Evolutionary conservation across 2,888 invertebrate genomes (phyloP), one percentile per base, ranked within the genome.

Genomic region (Agriopis leucophaearia): DNA sequence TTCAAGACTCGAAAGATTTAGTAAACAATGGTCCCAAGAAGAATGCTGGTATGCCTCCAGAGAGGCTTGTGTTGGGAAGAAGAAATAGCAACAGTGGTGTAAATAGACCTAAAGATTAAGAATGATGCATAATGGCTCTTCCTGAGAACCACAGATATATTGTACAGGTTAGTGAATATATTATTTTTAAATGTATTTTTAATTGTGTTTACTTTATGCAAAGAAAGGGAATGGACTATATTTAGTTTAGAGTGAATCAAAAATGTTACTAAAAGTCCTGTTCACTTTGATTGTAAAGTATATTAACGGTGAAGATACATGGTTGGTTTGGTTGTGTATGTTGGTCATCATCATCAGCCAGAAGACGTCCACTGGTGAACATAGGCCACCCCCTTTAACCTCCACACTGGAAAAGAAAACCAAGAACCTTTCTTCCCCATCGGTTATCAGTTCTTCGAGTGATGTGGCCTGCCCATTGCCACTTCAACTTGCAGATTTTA

Each of bases 101-200:
- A 77, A 81, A 83, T 85, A 81, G 76, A 78, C 74, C 76, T 68
- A 78, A 81, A 82, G 81, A 83, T 79, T 86, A 89, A 83, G 83
- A 87, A 92, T 91, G 91, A 84, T 89, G 86, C 89, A 94, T 88
- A 84, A 95, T 95, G 95, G 94, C 95, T 87, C 90, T 92, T 83
- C 88, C 94, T 88, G 95, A 95, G 85, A 95, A 95, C 92, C 95
- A 95, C 88, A 94, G 96, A 85, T 95, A 95, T 90, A 96, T 96
- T 87, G 96, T 96, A 79, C 97, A 97, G 95, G 97, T 97, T 74
- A 85, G 90, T 90, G 69, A 68, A 42, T 8, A 4, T 27, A 27
- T 50, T 27, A 40, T 55, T 6, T 55, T 42, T 18, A 12, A 10
- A 18, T 16, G 15, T 8, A 9, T 50, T 13, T 27, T 0, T 27